phyloP scores from a whole-genome alignment of 2,888 invertebrate genomes.

The Hydropsyche betteni region DNA sequence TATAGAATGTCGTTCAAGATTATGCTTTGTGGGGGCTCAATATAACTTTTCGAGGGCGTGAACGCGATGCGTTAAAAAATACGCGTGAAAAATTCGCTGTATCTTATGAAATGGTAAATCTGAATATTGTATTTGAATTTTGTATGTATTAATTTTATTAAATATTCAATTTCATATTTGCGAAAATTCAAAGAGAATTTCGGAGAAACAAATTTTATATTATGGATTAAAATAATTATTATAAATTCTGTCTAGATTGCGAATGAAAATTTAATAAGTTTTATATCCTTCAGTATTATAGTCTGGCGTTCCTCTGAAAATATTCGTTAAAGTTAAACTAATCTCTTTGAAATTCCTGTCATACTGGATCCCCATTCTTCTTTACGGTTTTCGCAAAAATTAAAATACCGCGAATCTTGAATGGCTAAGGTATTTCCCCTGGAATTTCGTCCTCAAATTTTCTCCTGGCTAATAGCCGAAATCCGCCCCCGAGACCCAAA shows the following conservation, averaged over 20 bases:
- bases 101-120: too few relatives aligned
- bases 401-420: slow-evolving; percentile 28
- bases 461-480: slow-evolving; percentile 23
- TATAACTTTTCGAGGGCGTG: too few relatives aligned
- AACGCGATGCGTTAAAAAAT: too few relatives aligned
- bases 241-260: neutral
- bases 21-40: too few relatives aligned
- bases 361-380: slow-evolving; percentile 16
- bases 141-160: too few relatives aligned
- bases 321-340: slow-evolving; percentile 9
- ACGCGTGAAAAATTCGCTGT: too few relatives aligned
- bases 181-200: too few relatives aligned
- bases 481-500: neutral
- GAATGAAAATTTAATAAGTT: neutral
- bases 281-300: neutral
- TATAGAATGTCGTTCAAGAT: too few relatives aligned
- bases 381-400: slow-evolving; percentile 24
- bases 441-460: slow-evolving; percentile 27
- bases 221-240: too few relatives aligned
- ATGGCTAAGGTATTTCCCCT: slow-evolving; percentile 15
- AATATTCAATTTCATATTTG: too few relatives aligned
- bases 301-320: slow-evolving; percentile 8
- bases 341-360: slow-evolving; percentile 20
- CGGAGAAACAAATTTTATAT: too few relatives aligned
- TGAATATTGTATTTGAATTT: too few relatives aligned